Conservation (phyloP, 2,113 vertebrate genomes). For the Illadopsis cleaveri region DNA sequence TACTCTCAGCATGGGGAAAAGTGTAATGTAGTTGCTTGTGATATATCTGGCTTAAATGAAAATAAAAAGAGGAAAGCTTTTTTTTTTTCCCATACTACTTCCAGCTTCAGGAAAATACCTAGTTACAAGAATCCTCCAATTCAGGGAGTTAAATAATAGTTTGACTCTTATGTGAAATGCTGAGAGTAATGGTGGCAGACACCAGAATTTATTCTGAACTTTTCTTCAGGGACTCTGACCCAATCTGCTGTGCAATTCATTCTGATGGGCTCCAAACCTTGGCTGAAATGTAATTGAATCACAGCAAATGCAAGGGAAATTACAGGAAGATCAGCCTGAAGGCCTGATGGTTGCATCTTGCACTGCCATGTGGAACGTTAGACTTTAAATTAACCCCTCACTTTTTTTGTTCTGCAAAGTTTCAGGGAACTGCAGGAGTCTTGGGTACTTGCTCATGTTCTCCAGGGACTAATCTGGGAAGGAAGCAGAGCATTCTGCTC, state of each 20-base stretch:
- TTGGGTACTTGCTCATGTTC: not conserved
- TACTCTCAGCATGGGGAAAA: slow-evolving; percentile 29
- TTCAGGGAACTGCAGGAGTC: slow-evolving; percentile 1
- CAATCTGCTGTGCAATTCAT: not conserved
- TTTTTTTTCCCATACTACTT: not conserved
- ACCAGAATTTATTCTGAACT: slow-evolving; percentile 20
- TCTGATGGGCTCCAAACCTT: slow-evolving; percentile 17
- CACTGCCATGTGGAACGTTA: slow-evolving; percentile 3
- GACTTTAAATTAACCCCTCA: slow-evolving; percentile 10
- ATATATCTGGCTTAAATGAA: not conserved
- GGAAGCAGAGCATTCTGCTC: not conserved
- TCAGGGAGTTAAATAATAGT: not conserved
- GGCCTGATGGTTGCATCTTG: not conserved
- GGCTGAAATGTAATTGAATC: slow-evolving; percentile 21
- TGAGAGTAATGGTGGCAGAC: slow-evolving; percentile 49
- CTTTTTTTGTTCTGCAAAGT: not conserved
- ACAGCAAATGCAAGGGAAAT: slow-evolving; percentile 16
- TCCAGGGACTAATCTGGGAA: not conserved
- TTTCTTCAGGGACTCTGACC: slow-evolving; percentile 33
- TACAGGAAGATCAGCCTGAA: not conserved
- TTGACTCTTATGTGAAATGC: slow-evolving; percentile 21
- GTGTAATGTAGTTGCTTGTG: not conserved
- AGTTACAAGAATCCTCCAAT: not conserved
- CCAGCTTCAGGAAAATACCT: not conserved
- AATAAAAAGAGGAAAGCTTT: not conserved